phyloP scores from a whole-genome alignment of 2,113 vertebrate species.

The Callithrix jacchus region DNA sequence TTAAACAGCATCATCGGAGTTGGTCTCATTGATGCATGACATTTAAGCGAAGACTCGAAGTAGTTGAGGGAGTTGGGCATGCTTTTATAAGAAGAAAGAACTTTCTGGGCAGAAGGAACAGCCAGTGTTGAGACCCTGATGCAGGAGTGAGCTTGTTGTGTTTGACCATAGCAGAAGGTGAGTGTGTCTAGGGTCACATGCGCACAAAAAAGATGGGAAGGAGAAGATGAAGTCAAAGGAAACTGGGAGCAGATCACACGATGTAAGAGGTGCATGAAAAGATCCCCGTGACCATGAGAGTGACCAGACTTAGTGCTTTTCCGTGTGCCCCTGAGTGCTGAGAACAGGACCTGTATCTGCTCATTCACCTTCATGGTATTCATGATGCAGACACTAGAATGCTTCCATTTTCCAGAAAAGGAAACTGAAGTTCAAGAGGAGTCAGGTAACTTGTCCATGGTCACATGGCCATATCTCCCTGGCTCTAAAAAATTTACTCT shows the following conservation, averaged over 20 bases:
- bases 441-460: not conserved
- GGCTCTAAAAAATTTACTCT: not conserved
- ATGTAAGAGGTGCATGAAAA: not conserved
- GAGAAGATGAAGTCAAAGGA: not conserved
- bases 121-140: not conserved
- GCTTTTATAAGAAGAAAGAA: not conserved
- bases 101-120: not conserved
- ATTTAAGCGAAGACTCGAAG: not conserved
- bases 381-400: not conserved
- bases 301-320: too few relatives aligned
- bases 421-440: not conserved
- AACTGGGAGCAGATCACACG: not conserved
- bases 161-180: not conserved
- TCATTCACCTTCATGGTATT: not conserved
- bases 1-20: not conserved
- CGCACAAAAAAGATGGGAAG: not conserved
- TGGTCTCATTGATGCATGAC: not conserved
- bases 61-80: not conserved
- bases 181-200: not conserved
- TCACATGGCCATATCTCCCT: not conserved
- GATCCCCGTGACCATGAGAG: too few relatives aligned
- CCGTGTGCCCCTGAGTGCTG: rapidly evolving
- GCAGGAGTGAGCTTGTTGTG: not conserved
- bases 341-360: not conserved
- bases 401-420: not conserved